Evolutionary conservation across 2,797 vertebrate species (phyloP), one percentile per base, ranked within the genome.

Genomic region (Poeciliopsis presidionis): DNA sequence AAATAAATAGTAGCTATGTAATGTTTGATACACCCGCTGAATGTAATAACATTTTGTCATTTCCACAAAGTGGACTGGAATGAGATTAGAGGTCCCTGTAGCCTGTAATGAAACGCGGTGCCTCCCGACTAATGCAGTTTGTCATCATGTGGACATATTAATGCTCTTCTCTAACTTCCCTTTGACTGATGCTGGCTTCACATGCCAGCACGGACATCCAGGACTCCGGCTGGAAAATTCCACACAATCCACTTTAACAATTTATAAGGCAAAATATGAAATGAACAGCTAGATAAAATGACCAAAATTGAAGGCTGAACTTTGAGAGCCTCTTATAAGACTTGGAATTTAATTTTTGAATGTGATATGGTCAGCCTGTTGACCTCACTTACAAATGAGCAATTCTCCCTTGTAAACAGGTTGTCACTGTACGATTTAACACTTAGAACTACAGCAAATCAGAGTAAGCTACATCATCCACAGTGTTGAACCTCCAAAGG

Each of bases 61-160:
- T 94, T 94, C 94, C 92, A 95, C 93, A 95, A 95, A 96, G 95
- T 96, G 95, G 93, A 94, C 83, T 72, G 89, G 91, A 96, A 96
- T 96, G 92, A 95, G 92, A 96, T 96, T 96, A 96, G 90, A 91
- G 88, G 94, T 95, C 95, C 95, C 95, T 90, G 86, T 86, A 94
- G 95, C 77, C 90, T 83, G 81, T 94, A 96, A 96, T 96, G 93
- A 95, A 96, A 95, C 90, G 95, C 87, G 84, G 87, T 84, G 88
- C 88, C 86, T 88, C 75, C 77, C 49, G 78, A 90, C 89, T 94
- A 94, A 95, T 95, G 94, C 92, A 94, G 92, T 95, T 94, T 94
- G 95, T 94, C 93, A 93, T 93, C 87, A 87, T 90, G 92, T 90
- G 91, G 85, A 92, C 89, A 88, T 93, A 93, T 93, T 92, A 93